Percentiles rank a stretch among this genome's conserved stretches.
These are phyloP conservation scores for Paralichthys olivaceus DNA, from an alignment of 2,113 vertebrate genomes.

Conservation along the genomic window DNA sequence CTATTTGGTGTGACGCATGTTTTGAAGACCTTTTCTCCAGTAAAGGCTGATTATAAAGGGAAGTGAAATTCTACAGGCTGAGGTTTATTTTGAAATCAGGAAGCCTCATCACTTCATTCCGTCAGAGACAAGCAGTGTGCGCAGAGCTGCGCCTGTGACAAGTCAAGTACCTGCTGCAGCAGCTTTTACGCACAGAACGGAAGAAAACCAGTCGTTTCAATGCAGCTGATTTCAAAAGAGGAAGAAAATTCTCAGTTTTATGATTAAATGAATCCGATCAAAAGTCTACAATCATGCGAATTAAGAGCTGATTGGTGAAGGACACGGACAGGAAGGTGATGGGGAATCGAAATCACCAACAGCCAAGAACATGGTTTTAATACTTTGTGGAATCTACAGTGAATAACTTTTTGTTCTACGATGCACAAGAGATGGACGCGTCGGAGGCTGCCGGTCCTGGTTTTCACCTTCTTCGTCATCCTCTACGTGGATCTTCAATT, in stretches of 20 bases:
- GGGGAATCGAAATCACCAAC: slow-evolving; percentile 16
- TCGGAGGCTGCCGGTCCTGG: slow-evolving; percentile 58
- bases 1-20: not conserved
- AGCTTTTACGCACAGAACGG: slow-evolving; percentile 9
- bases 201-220: not conserved
- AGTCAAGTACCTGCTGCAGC: slow-evolving; percentile 1
- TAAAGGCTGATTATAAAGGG: no score
- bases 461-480: slow-evolving; percentile 70
- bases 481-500: slow-evolving; percentile 76
- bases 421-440: slow-evolving; percentile 70
- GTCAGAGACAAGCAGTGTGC: not conserved
- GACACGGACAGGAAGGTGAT: slow-evolving; percentile 6
- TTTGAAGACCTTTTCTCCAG: not conserved
- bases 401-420: not conserved
- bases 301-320: not conserved
- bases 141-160: slow-evolving; percentile 17
- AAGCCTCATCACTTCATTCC: not conserved
- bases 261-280: not conserved
- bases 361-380: slow-evolving; percentile 18
- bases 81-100: slow-evolving; percentile 58
- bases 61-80: not conserved
- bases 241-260: not conserved
- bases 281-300: not conserved
- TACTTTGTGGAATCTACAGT: not conserved
- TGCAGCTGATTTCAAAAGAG: not conserved